phyloP scores from a whole-genome alignment of 2,797 vertebrate genomes.

The Decapterus maruadsi region DNA sequence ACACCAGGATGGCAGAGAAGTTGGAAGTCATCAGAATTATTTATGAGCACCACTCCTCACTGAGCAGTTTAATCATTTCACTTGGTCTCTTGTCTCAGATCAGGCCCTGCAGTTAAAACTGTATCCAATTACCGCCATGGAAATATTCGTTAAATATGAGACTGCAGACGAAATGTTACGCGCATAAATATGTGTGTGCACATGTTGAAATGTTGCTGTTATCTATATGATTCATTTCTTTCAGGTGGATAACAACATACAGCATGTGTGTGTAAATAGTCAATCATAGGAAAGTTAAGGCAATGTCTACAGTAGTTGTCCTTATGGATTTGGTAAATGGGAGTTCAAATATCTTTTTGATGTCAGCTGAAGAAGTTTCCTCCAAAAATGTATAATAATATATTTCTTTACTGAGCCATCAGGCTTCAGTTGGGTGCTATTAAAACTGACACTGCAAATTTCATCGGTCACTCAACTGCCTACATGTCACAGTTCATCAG shows the following conservation, averaged over 20 bases:
- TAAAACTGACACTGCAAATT: not conserved
- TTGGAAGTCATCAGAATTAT: conserved; percentile 52
- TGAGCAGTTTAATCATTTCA: conserved; percentile 31
- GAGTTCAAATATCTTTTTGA: not conserved
- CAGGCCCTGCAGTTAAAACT: conserved; percentile 12
- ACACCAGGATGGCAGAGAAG: conserved; percentile 27
- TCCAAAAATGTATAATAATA: not conserved
- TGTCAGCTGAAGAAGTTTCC: not conserved
- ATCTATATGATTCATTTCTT: not conserved
- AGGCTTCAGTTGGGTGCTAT: not conserved
- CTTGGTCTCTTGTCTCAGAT: conserved; percentile 31
- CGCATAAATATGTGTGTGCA: not conserved
- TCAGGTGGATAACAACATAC: not conserved
- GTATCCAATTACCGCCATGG: not conserved
- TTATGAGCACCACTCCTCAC: conserved; percentile 33
- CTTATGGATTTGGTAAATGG: not conserved
- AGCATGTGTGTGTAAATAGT: not conserved
- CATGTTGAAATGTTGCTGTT: conserved; percentile 2
- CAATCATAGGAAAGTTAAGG: not conserved
- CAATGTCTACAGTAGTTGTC: not conserved
- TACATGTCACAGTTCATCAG: conserved; percentile 10
- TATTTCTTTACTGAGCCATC: not conserved
- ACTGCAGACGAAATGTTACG: not conserved
- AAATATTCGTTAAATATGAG: not conserved
- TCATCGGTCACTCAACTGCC: not conserved